These are phyloP conservation scores for Atta colombica DNA, from an alignment of 1,140 invertebrate genomes.

Conservation along the genomic window DNA sequence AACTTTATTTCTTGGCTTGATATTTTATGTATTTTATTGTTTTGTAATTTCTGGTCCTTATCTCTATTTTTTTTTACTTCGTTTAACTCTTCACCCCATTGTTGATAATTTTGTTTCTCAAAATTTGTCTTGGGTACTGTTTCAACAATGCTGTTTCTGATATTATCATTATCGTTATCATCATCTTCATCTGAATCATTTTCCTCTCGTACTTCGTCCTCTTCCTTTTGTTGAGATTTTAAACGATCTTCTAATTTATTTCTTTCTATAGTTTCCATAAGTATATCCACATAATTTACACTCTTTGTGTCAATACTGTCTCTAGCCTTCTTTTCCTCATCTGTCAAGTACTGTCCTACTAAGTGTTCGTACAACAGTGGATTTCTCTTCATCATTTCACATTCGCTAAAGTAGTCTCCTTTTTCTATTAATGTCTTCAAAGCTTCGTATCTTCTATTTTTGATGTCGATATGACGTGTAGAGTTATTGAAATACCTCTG, in stretches of 20 bases:
- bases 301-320: slow-evolving; percentile 88
- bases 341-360: slow-evolving; percentile 93
- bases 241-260: slow-evolving; percentile 89
- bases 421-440: slow-evolving; percentile 92
- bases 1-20: slow-evolving; percentile 88
- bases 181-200: slow-evolving; percentile 81
- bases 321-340: slow-evolving; percentile 90
- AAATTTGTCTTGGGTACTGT: not conserved
- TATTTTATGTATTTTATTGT: slow-evolving; percentile 62
- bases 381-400: slow-evolving; percentile 96
- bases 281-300: slow-evolving; percentile 89
- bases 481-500: slow-evolving; percentile 87
- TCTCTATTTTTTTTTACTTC: not conserved
- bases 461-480: slow-evolving; percentile 88
- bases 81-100: slow-evolving; percentile 67
- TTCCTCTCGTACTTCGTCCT: slow-evolving; percentile 74
- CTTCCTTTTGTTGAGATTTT: slow-evolving; percentile 87
- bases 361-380: slow-evolving; percentile 96
- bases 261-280: slow-evolving; percentile 90
- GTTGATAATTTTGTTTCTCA: slow-evolving; percentile 22
- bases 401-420: slow-evolving; percentile 95
- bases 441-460: slow-evolving; percentile 94
- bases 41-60: slow-evolving; percentile 33
- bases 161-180: slow-evolving; percentile 63
- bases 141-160: slow-evolving; percentile 49